Evolutionary conservation across 1,140 invertebrate species (phyloP).

Genomic region (Patella vulgata): DNA sequence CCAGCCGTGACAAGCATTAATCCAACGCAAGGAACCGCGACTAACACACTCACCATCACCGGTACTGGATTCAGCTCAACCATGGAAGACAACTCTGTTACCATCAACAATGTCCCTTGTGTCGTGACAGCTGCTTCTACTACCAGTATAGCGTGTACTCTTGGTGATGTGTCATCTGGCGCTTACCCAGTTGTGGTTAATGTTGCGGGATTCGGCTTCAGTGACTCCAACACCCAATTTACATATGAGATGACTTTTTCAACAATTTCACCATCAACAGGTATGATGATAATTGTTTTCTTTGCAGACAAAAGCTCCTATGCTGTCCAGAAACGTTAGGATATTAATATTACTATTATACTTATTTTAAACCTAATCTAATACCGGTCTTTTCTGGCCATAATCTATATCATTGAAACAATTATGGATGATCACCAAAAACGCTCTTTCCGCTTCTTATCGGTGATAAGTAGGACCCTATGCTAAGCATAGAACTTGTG

Average conservation of each 20-base stretch:
- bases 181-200: conserved; percentile 32
- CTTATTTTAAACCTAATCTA: too few relatives aligned
- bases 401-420: too few relatives aligned
- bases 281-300: conserved; percentile 27
- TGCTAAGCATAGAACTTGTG: too few relatives aligned
- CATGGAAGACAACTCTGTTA: conserved; percentile 24
- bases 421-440: too few relatives aligned
- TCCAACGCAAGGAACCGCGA: conserved; percentile 21
- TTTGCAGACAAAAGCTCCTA: too few relatives aligned
- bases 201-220: conserved; percentile 30
- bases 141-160: conserved; percentile 35
- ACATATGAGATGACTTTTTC: conserved; percentile 36
- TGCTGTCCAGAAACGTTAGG: too few relatives aligned
- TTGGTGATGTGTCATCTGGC: conserved; percentile 39
- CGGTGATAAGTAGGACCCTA: too few relatives aligned
- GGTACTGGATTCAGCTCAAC: conserved; percentile 33
- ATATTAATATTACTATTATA: too few relatives aligned
- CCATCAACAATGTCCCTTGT: conserved; percentile 33
- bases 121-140: conserved; percentile 21
- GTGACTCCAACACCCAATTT: conserved; percentile 35
- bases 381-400: too few relatives aligned
- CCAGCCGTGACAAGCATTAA: conserved; percentile 33
- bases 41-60: conserved; percentile 27
- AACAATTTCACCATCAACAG: conserved; percentile 33
- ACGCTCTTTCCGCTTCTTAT: too few relatives aligned